A percentile compares a stretch with the other conserved stretches of the same genome.
phyloP scores from a whole-genome alignment of 2,888 invertebrate genomes.

The Cantharis nigra region DNA sequence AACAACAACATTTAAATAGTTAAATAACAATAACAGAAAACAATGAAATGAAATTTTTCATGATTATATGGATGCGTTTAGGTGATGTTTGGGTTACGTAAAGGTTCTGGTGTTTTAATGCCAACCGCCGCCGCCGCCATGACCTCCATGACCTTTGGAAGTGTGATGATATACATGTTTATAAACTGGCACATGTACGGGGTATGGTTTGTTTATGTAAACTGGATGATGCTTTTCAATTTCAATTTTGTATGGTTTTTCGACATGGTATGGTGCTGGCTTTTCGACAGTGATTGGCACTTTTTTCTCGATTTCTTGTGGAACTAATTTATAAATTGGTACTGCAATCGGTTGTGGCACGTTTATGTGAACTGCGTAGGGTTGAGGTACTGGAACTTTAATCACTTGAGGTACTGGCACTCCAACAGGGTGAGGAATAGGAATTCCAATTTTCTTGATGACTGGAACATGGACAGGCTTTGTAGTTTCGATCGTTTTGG shows the following conservation, averaged over 20 bases:
- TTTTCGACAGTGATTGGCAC: conserved; percentile 77
- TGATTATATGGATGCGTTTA: not conserved
- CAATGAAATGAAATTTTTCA: not conserved
- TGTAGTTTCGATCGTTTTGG: conserved; percentile 69
- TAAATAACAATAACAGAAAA: conserved; percentile 23
- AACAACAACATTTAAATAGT: conserved; percentile 19
- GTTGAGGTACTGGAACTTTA: conserved; percentile 74
- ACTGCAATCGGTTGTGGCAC: conserved; percentile 75
- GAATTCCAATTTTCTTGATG: conserved; percentile 72
- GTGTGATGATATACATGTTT: conserved; percentile 73
- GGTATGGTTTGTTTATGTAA: conserved; percentile 67
- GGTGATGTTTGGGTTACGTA: not conserved
- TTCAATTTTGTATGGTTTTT: conserved; percentile 76
- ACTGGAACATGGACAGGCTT: conserved; percentile 73
- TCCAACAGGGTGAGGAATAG: conserved; percentile 75
- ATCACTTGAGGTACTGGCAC: conserved; percentile 72
- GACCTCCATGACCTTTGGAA: conserved; percentile 36
- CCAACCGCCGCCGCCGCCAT: conserved; percentile 15
- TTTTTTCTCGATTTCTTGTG: conserved; percentile 72
- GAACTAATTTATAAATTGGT: conserved; percentile 74
- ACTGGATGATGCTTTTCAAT: conserved; percentile 76
- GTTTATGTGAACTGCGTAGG: conserved; percentile 72
- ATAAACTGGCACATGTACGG: conserved; percentile 74
- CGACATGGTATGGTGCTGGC: conserved; percentile 71
- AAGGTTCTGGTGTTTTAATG: not conserved